phyloP scores from a whole-genome alignment of 2,888 invertebrate species.

The Synergus laeviventris region DNA sequence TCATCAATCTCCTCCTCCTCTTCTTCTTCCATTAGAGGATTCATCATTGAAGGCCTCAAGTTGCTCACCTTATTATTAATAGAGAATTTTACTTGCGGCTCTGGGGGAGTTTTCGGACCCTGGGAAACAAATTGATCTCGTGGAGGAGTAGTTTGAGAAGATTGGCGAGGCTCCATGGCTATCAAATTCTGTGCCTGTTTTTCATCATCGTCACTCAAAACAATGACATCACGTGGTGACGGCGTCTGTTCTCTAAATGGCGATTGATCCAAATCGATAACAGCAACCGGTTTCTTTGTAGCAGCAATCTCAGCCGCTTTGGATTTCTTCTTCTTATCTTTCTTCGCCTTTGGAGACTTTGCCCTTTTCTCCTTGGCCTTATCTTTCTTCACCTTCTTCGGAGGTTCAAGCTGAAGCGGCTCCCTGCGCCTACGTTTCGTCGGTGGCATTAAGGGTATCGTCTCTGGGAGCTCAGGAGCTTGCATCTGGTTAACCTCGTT shows the following conservation, averaged over 20 bases:
- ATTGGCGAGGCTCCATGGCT: constrained; percentile 63
- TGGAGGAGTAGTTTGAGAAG: constrained; percentile 65
- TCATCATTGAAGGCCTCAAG: constrained; percentile 73
- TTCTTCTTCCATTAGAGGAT: constrained; percentile 80
- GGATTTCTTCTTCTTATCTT: constrained; percentile 74
- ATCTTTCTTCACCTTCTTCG: constrained; percentile 74
- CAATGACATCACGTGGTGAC: constrained; percentile 88
- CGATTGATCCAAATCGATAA: constrained; percentile 90
- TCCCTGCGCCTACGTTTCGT: constrained; percentile 76
- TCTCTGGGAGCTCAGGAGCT: constrained; percentile 67
- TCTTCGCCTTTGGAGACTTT: constrained; percentile 69
- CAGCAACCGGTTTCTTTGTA: constrained; percentile 87
- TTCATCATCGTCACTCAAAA: constrained; percentile 89
- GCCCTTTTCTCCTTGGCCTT: constrained; percentile 71
- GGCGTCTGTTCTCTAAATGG: constrained; percentile 90
- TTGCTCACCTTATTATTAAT: constrained; percentile 73
- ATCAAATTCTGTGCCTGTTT: constrained; percentile 64
- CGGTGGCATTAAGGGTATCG: constrained; percentile 69
- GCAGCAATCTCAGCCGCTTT: constrained; percentile 76
- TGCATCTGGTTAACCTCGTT: constrained; percentile 64
- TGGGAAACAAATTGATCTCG: constrained; percentile 70
- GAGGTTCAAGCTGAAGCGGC: constrained; percentile 64
- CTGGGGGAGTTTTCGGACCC: constrained; percentile 87
- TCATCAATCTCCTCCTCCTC: constrained; percentile 67
- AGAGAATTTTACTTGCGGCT: constrained; percentile 84